A percentile compares a stretch with the other conserved stretches of the same genome.
Conservation (phyloP, 2,888 invertebrate species). For the Pocota personata region DNA sequence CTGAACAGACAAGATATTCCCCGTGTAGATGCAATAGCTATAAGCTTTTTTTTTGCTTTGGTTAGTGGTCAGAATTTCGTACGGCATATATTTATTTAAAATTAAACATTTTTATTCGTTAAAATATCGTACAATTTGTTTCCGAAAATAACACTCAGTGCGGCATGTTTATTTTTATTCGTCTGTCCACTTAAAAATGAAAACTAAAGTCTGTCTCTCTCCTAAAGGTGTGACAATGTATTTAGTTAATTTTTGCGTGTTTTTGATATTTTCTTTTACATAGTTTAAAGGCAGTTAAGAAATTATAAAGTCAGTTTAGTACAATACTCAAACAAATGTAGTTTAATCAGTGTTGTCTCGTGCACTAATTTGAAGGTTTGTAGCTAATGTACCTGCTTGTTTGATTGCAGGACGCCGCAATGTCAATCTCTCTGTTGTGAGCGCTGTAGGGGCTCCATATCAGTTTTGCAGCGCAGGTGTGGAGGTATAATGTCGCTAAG, state of each 20-base stretch:
- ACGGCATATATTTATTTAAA: constrained; percentile 8
- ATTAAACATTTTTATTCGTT: constrained; percentile 45
- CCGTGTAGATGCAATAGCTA: not conserved
- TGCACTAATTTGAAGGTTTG: too few relatives aligned
- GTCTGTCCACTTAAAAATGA: constrained; percentile 35
- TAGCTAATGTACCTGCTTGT: too few relatives aligned
- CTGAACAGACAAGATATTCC: constrained; percentile 1
- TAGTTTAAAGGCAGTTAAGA: not conserved
- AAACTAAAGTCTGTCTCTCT: constrained; percentile 26
- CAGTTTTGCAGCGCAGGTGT: too few relatives aligned
- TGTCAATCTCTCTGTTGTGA: too few relatives aligned
- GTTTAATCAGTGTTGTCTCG: too few relatives aligned
- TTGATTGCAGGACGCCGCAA: too few relatives aligned
- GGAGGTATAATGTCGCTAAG: too few relatives aligned
- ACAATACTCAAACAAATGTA: too few relatives aligned
- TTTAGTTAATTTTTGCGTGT: not conserved
- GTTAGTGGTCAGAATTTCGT: not conserved
- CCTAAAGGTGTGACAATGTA: constrained; percentile 14
- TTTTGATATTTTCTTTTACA: not conserved
- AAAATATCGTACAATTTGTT: constrained; percentile 39
- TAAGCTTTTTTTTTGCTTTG: not conserved
- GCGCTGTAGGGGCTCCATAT: too few relatives aligned
- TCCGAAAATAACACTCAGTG: constrained; percentile 51
- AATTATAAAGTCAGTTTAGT: too few relatives aligned
- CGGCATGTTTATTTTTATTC: constrained; percentile 54